Evolutionary conservation across 2,113 vertebrate genomes (phyloP), one percentile per base, ranked within the genome.

Genomic region (western clawed frog (Xenopus tropicalis)): DNA sequence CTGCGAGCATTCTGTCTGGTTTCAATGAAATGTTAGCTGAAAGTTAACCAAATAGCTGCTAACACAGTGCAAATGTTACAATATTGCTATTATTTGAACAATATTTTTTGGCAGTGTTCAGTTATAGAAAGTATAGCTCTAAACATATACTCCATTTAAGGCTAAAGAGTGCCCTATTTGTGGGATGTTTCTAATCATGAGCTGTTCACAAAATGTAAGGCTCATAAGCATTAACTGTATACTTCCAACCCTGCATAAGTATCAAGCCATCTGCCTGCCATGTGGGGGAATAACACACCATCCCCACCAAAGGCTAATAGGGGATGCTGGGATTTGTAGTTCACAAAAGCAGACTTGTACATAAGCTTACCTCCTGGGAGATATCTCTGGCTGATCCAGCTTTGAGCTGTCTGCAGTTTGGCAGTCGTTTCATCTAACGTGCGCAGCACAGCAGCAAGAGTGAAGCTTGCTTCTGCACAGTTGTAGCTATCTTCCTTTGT

Each of bases 281-380:
- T 37, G 6, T n/a, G 29, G 29, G 29, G 29, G 29, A 37, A 37
- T 37, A 37, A 37, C 6, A 37, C 5, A 8, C 3, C 6, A 37
- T 37, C 6, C 6, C 29, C 29, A 37, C 2, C 29, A 37, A 37
- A 37, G 5, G 29, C 29, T 37, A 37, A 37, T 9, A 37, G 29
- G 29, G 29, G 10, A 37, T 37, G 29, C 29, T 37, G 29, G 29
- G 29, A 37, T 37, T 5, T 37, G 29, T 37, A 37, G 29, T 37
- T 8, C 29, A 37, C 29, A 37, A 37, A 37, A 37, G 29, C 29
- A 37, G 29, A 37, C n/a, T 2, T 54, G 4, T 1, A 0, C 1
- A 0, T 1, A 61, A 67, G 80, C 88, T 91, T 83, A 97, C 97
- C 96, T 90, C 91, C 89, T 0, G 97, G 97, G 79, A 96, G 81